Conservation (phyloP, 2,113 vertebrate species). For the Ciconia maguari region DNA sequence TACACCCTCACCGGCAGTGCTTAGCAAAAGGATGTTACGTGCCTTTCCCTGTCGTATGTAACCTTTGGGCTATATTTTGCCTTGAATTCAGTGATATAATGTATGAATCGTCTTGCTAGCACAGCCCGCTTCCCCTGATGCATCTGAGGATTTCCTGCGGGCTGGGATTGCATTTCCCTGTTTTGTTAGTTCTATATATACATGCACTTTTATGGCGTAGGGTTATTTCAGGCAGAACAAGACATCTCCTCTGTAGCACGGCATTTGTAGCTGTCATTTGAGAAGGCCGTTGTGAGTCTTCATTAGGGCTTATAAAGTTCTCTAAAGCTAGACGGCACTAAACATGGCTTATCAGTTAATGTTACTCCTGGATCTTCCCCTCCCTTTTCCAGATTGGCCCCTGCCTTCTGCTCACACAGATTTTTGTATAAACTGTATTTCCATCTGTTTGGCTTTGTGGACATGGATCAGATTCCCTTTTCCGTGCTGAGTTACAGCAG, state of each 20-base stretch:
- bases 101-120: neutral
- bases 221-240: neutral
- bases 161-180: neutral
- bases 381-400: neutral
- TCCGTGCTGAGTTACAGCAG: neutral
- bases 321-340: neutral
- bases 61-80: neutral
- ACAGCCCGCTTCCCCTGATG: neutral
- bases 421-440: neutral
- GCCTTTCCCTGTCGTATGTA: neutral
- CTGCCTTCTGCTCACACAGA: neutral
- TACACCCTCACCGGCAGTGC: fast-evolving
- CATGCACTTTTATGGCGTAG: neutral
- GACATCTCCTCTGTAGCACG: neutral
- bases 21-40: neutral
- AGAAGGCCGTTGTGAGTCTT: neutral
- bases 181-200: slow-evolving; percentile 5
- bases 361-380: neutral
- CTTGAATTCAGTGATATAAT: neutral
- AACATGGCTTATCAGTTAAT: neutral
- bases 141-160: slow-evolving; percentile 59
- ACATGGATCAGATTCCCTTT: neutral
- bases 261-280: neutral
- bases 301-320: neutral
- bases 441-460: neutral